Base-by-base conservation (phyloP, 2,797 vertebrate genomes). In the Craterocephalus amniculus region DNA sequence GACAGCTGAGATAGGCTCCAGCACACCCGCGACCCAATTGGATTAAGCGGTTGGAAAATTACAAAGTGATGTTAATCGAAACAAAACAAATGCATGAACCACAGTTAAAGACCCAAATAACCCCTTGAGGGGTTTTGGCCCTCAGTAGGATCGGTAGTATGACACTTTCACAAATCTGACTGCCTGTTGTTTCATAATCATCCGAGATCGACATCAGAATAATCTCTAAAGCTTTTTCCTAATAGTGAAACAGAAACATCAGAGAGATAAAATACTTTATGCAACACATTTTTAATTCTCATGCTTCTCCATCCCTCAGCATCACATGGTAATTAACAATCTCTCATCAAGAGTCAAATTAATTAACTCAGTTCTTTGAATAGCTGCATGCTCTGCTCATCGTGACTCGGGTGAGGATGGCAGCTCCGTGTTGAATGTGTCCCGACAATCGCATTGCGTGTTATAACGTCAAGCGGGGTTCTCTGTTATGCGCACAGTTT, bases 381-480 rank as follows among this genome's bases (percentile, higher is more conserved):
- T 88, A 91, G 84, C 86, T 73, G 48, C 68, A 14, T 64, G 48
- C 58, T 58, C 74, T 64, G 70, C 75, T 78, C 70, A 20, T 64
- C 65, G 61, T 65, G 81, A 80, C 78, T 78, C 49, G 69, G 59
- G 83, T 75, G 68, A n/a, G 83, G 81, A 79, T 90, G 83, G 57
- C 88, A 79, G 83, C 80, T 83, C 64, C 0, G 77, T 90, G 89
- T 85, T 86, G 87, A 91, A 91, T 91, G 82, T 83, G 63, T 71
- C 73, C 78, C 59, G 74, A 76, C 43, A 63, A 67, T 78, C 48
- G 2, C 70, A 74, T 70, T 40, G 58, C 81, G 77, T 66, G 34
- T 35, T 34, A 8, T 52, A 38, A 72, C 71, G 76, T 78, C 65
- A 61, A 55, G 55, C 45, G 5, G 77, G 78, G 78, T 18, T 63